Base-by-base conservation (phyloP, 2,888 invertebrate species). In the Leucoma salicis region DNA sequence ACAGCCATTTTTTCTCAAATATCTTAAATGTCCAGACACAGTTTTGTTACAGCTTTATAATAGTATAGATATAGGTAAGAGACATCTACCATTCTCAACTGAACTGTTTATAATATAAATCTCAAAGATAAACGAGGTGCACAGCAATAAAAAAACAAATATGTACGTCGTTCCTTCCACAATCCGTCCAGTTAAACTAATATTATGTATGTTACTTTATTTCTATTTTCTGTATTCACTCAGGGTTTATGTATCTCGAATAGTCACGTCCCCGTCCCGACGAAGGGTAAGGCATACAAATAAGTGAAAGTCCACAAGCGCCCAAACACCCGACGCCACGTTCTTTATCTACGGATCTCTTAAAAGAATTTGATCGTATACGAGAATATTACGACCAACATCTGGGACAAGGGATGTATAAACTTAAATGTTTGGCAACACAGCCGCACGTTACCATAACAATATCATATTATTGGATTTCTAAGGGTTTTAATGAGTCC, bases 181-280 rank as follows among this genome's bases (percentile, higher is more conserved):
- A 84, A 85, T 83, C 79, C 82, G 78, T 79, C 83, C 75, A 81
- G 80, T 82, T 76, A 80, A 85, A 78, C 61, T 63, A 83, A 87
- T 83, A 87, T 86, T 85, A 87, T 80, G 87, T 82, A 87, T 86
- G 88, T 86, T 82, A 85, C 83, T 89, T 84, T 89, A 87, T 89
- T 85, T 89, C 87, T 88, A 86, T 88, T 89, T 88, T 88, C 87
- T 82, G 86, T 84, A 89, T 89, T 89, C 88, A 86, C 87, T 87
- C 84, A 82, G 77, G 79, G 88, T 88, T 87, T 89, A 89, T 88
- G 86, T 89, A 86, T 88, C 87, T 87, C 87, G 87, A 88, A 89
- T 89, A 87, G 89, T 87, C 89, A 88, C 89, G 88, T 88, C 74
- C 69, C 74, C 74, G 84, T 75, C 77, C 81, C 78, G 69, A 77